Evolutionary conservation across 2,113 vertebrate species (phyloP).

Genomic region (Thinocorus orbignyianus): DNA sequence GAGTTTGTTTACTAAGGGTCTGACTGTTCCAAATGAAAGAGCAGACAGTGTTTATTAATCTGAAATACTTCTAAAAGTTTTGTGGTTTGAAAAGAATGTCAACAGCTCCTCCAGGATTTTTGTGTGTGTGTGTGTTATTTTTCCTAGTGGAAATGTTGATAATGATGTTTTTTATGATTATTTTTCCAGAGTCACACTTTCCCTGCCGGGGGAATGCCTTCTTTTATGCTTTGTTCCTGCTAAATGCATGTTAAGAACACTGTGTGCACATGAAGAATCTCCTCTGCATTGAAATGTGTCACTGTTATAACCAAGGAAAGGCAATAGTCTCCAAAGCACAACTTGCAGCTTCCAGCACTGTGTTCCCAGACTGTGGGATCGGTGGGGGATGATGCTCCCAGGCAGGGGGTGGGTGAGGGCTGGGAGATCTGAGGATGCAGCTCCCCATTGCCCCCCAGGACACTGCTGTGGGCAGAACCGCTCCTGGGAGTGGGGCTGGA

Average conservation of each 20-base stretch:
- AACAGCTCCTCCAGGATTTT: background rate
- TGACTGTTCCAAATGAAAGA: background rate
- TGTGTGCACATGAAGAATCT: background rate
- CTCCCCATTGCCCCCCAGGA: background rate
- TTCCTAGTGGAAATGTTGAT: background rate
- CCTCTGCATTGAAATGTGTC: background rate
- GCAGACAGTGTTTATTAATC: background rate
- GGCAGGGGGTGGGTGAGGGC: fast-evolving
- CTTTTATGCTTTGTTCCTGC: background rate
- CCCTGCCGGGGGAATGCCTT: background rate
- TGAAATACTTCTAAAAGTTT: background rate
- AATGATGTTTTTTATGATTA: background rate
- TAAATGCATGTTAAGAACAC: background rate
- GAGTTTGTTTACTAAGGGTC: background rate
- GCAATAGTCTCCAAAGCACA: background rate
- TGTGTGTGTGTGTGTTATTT: background rate
- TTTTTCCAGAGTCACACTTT: background rate
- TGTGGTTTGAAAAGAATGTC: background rate
- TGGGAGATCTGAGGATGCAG: fast-evolving
- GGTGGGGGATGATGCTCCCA: fast-evolving
- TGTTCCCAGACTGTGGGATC: fast-evolving
- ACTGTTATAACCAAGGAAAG: background rate
- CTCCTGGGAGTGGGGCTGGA: fast-evolving
- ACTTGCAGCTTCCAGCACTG: background rate
- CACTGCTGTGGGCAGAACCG: fast-evolving